Evolutionary conservation across 2,888 invertebrate species (phyloP), one percentile per base, ranked within the genome.

Genomic region (Spicauda simplicius): DNA sequence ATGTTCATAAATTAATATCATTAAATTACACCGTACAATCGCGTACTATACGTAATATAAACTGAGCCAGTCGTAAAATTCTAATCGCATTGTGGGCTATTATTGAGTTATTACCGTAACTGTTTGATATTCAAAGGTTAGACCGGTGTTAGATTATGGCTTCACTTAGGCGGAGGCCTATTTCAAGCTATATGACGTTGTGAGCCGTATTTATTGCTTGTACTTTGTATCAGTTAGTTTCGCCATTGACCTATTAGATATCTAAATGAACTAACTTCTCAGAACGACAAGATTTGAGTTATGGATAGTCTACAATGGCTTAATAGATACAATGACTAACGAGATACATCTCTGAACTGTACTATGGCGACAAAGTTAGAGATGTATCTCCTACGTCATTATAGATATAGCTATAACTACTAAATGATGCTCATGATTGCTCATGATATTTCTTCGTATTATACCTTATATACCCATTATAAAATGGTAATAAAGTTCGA

Each of bases 101-200:
- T 66, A 66, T 59, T 66, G 48, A 66, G 65, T 66, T 66, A 66
- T 65, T 60, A 48, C 55, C 33, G 54, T 48, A 61, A 56, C 60
- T 56, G 66, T 66, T 66, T 66, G 55, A 60, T 50, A 61, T 66
- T 66, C 66, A 67, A 67, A 67, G 66, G 66, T 61, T 67, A 67
- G 33, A 54, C 19, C 58, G 53, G 65, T 60, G 59, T 55, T 19
- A 60, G 66, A 53, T 66, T 67, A 61, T 56, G 56, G 60, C 61
- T 61, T 61, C 66, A 56, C n/a, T 56, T 60, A 54, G n/a, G 33
- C 8, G 8, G 33, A 54, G 11, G 19, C 45, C 25, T 57, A 19
- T 37, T 41, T 45, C 37, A 25, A 58, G 48, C 20, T 45, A 45
- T 55, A 33, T 45, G 45, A 20, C 12, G 7, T n/a, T 7, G 48